A percentile compares a stretch with the other conserved stretches of the same genome.
Evolutionary conservation across 2,797 vertebrate genomes (phyloP).

Genomic region (Coreius guichenoti): DNA sequence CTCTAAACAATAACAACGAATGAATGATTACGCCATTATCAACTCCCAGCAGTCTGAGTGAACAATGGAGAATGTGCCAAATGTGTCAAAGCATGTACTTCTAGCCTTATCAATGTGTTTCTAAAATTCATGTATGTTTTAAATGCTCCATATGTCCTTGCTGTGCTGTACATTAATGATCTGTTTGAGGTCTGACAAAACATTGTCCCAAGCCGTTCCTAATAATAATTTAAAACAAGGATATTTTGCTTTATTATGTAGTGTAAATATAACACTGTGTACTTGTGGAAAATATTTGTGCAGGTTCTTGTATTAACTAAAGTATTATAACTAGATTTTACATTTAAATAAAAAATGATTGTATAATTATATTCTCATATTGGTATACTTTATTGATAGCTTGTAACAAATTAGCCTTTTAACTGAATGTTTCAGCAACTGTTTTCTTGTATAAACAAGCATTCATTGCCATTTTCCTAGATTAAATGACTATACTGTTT

Average conservation of each 20-base stretch:
- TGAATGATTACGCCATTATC: conserved; percentile 3
- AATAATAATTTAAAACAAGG: neutral
- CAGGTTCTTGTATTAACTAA: neutral
- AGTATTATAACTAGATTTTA: neutral
- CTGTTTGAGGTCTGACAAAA: neutral
- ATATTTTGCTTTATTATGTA: neutral
- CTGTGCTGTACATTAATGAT: conserved; percentile 26
- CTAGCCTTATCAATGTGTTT: conserved; percentile 18
- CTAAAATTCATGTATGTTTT: neutral
- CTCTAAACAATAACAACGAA: neutral
- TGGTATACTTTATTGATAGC: neutral
- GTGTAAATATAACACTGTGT: neutral
- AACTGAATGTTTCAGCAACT: conserved; percentile 17
- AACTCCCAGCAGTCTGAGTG: neutral
- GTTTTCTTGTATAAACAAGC: neutral
- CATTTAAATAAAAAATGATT: conserved; percentile 1
- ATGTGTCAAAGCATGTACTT: conserved; percentile 5
- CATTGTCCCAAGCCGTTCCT: neutral
- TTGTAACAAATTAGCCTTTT: conserved; percentile 8
- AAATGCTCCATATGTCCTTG: neutral
- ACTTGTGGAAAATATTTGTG: conserved; percentile 25
- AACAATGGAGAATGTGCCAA: conserved; percentile 11
- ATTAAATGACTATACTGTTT: neutral
- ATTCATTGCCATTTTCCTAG: neutral
- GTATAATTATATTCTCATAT: conserved; percentile 10